Evolutionary conservation across 2,113 vertebrate genomes (phyloP).

Genomic region (Platysteira castanea): DNA sequence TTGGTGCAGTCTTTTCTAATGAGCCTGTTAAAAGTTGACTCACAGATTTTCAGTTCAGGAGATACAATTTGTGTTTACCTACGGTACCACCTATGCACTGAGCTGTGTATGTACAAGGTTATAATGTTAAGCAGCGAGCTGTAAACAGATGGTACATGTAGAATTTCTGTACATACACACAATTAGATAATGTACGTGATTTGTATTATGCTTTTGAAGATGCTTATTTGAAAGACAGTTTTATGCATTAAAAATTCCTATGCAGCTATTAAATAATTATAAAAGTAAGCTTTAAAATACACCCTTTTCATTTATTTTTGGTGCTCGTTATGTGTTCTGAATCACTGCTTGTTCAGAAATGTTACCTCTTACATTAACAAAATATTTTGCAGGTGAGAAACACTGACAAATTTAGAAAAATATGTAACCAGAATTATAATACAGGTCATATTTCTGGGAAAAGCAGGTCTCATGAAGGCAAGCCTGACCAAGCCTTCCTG

Average conservation of each 20-base stretch:
- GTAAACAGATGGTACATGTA: not conserved
- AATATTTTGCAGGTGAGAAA: conserved; percentile 32
- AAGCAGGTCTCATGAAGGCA: not conserved
- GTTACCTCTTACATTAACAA: not conserved
- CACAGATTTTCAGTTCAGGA: conserved; percentile 12
- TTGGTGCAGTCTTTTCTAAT: not conserved
- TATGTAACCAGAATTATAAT: not conserved
- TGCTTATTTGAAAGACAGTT: not conserved
- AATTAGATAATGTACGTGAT: not conserved
- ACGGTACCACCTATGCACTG: not conserved
- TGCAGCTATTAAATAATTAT: not conserved
- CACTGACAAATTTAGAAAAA: not conserved
- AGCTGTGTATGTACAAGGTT: not conserved
- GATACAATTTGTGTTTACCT: not conserved
- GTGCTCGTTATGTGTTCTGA: not conserved
- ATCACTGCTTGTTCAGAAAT: not conserved
- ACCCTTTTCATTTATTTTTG: not conserved
- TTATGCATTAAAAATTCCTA: not conserved
- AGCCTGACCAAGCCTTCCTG: not conserved
- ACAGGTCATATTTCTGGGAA: not conserved
- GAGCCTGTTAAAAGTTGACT: not conserved
- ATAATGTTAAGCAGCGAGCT: not conserved
- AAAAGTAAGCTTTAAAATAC: not conserved
- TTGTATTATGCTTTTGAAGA: not conserved
- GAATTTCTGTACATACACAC: not conserved